Evolutionary conservation across 2,888 invertebrate species (phyloP).

Genomic region (Stramonita haemastoma): DNA sequence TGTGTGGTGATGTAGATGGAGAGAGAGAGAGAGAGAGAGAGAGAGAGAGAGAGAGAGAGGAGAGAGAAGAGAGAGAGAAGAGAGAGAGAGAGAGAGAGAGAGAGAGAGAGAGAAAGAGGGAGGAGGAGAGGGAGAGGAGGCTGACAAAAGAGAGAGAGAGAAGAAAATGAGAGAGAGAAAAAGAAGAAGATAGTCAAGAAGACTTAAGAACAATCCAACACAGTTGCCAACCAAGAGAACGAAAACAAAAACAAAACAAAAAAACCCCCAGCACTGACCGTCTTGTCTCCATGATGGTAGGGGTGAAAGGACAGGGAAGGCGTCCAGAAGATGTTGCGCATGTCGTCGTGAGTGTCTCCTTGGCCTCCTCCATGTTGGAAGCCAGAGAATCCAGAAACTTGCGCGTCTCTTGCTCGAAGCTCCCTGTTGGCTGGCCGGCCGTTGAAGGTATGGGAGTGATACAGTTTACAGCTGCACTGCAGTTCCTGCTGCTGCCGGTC

Average conservation of each 20-base stretch:
- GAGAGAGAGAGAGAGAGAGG: too few relatives aligned
- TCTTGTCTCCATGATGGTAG: conserved; percentile 58
- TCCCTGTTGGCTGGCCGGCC: conserved; percentile 45
- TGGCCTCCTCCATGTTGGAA: neutral
- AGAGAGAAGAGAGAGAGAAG: neutral
- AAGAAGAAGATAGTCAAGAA: neutral
- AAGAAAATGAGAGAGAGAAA: neutral
- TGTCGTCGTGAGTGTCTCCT: conserved; percentile 46
- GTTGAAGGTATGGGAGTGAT: conserved; percentile 47
- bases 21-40: too few relatives aligned
- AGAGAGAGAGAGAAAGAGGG: neutral
- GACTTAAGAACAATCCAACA: neutral
- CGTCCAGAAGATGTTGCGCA: conserved; percentile 67
- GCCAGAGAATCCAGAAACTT: conserved; percentile 32
- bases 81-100: neutral
- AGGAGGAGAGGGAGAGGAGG: neutral
- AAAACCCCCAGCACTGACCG: neutral
- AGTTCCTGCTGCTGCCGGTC: conserved; percentile 21
- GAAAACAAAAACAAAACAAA: neutral
- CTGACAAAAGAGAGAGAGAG: too few relatives aligned
- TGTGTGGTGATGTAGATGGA: neutral
- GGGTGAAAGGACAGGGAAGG: conserved; percentile 62
- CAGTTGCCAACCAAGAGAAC: neutral
- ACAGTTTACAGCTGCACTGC: conserved; percentile 48
- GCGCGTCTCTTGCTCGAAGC: conserved; percentile 44